Percentiles rank a stretch among this genome's conserved stretches.
Evolutionary conservation across 2,113 vertebrate species (phyloP).

Genomic region (Cathartes aura): DNA sequence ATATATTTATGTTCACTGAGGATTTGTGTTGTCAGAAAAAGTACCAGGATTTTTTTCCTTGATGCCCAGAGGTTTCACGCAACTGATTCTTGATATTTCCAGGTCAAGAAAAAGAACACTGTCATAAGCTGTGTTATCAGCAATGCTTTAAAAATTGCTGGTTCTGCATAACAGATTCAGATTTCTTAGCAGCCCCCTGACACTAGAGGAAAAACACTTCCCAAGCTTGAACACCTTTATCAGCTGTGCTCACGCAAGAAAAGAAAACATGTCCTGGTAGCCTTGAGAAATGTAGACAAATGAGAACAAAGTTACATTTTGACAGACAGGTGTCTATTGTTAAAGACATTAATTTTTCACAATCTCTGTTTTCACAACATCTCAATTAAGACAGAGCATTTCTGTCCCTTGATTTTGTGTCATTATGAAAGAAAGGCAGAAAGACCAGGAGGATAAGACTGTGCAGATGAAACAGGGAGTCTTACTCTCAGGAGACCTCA

Average conservation of each 20-base stretch:
- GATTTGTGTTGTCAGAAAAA: neutral
- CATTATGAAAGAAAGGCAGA: neutral
- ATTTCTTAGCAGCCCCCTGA: neutral
- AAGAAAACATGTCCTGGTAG: neutral
- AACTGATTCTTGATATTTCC: neutral
- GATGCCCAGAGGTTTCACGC: neutral
- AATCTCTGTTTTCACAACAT: neutral
- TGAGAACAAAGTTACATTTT: neutral
- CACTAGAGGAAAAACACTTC: neutral
- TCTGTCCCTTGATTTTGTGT: neutral
- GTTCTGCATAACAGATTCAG: neutral
- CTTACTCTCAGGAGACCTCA: neutral
- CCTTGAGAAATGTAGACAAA: neutral
- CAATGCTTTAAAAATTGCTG: neutral
- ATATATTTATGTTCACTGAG: neutral
- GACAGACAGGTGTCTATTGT: neutral
- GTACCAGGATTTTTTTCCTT: neutral
- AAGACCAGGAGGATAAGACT: neutral
- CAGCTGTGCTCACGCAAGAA: neutral
- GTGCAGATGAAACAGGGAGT: neutral
- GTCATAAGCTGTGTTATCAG: neutral
- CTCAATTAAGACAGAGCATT: neutral
- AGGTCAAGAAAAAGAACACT: neutral
- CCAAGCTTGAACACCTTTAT: neutral
- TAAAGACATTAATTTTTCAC: neutral